Conservation (phyloP, 2,797 vertebrate genomes). For the Phoeniculus purpureus region DNA sequence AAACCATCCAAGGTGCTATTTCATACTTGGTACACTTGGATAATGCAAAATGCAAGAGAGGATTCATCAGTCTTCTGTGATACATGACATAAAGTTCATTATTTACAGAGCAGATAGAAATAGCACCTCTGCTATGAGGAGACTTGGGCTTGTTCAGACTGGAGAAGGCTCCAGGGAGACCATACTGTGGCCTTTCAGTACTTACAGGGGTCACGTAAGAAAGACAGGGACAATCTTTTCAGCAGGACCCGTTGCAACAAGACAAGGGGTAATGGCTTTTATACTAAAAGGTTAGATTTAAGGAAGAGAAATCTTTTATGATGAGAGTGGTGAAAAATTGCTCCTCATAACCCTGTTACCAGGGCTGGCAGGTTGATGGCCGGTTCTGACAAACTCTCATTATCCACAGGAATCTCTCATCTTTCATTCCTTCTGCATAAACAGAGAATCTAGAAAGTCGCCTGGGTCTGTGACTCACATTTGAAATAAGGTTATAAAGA, state of each 20-base stretch:
- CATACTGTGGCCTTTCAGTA: too few species aligned
- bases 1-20: not conserved
- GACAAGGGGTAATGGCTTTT: too few species aligned
- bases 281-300: too few species aligned
- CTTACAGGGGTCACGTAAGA: too few species aligned
- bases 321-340: too few species aligned
- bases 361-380: accelerated
- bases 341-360: not conserved
- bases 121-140: not conserved
- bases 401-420: not conserved
- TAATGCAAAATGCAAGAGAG: not conserved
- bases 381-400: not conserved
- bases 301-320: too few species aligned
- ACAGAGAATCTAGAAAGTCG: not conserved
- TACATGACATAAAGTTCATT: not conserved
- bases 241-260: too few species aligned
- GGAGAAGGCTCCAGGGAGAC: too few species aligned
- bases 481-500: not conserved
- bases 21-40: not conserved
- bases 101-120: not conserved
- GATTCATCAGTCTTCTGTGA: not conserved
- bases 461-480: not conserved
- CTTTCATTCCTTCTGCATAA: not conserved
- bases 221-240: too few species aligned
- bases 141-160: too few species aligned